Evolutionary conservation across 1,140 invertebrate genomes (phyloP).

Genomic region (Drosophila rhopaloa): DNA sequence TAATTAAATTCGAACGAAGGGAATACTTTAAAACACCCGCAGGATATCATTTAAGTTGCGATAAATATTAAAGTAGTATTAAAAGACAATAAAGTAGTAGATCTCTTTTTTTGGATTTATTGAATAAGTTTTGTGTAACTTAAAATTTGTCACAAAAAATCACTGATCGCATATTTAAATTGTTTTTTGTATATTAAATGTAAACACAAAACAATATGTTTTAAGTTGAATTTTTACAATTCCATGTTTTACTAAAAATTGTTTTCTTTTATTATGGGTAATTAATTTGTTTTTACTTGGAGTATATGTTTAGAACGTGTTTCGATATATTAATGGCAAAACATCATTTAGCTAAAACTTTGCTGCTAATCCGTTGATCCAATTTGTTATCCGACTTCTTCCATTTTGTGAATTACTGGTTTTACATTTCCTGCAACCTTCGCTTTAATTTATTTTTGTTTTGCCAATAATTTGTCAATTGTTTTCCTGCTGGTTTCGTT

Average conservation of each 20-base stretch:
- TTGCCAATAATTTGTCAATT: constrained; percentile 31
- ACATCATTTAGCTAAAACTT: neutral
- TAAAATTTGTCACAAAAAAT: too few species aligned
- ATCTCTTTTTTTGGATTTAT: too few species aligned
- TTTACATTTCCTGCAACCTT: neutral
- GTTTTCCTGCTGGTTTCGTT: constrained; percentile 31
- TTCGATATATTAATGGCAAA: neutral
- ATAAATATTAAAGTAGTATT: neutral
- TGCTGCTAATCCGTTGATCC: constrained; percentile 4
- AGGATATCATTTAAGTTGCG: neutral
- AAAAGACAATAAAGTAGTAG: neutral
- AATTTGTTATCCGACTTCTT: neutral
- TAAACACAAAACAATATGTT: too few species aligned
- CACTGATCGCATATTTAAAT: too few species aligned
- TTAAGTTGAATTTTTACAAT: too few species aligned
- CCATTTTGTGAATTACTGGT: neutral
- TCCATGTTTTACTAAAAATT: too few species aligned
- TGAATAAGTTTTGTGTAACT: too few species aligned
- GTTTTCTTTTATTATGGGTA: too few species aligned
- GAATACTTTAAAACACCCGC: constrained; percentile 13
- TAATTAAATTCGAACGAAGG: constrained; percentile 9
- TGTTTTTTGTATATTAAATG: too few species aligned
- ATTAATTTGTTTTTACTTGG: neutral
- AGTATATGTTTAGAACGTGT: neutral
- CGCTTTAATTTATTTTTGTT: neutral